phyloP scores from a whole-genome alignment of 2,888 invertebrate genomes.

The Anthophora plumipes region DNA sequence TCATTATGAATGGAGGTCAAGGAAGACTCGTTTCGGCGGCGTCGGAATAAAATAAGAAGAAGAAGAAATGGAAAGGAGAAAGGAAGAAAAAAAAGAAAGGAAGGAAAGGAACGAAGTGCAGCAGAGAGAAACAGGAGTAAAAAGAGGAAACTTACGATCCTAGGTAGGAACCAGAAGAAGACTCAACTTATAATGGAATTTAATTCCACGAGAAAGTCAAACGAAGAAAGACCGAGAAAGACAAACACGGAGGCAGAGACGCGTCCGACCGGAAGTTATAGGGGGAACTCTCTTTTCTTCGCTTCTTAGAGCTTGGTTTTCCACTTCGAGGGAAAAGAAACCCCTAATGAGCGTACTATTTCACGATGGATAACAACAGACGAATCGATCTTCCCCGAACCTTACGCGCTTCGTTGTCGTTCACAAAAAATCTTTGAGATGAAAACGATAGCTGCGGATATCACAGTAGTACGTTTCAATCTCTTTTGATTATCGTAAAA shows the following conservation, averaged over 20 bases:
- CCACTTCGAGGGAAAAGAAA: not conserved
- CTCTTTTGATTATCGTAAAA: not conserved
- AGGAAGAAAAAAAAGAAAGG: not conserved
- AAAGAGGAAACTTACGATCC: not conserved
- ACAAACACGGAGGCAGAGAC: constrained; percentile 28
- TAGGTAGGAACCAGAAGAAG: not conserved
- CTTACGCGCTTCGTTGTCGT: not conserved
- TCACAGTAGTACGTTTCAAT: not conserved
- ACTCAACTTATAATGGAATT: constrained; percentile 41
- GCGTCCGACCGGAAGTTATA: constrained; percentile 1
- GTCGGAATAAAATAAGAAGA: constrained; percentile 21
- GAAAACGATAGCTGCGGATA: not conserved
- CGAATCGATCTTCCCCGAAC: not conserved
- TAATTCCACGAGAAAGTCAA: constrained; percentile 39
- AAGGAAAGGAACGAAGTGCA: not conserved
- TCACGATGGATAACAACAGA: not conserved
- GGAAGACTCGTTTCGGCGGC: constrained; percentile 44
- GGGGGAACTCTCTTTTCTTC: not conserved
- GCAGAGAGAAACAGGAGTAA: not conserved
- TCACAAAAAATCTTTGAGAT: not conserved
- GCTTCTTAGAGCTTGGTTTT: not conserved
- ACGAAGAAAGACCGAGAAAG: constrained; percentile 9
- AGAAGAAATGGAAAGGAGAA: not conserved
- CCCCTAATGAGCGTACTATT: constrained; percentile 10
- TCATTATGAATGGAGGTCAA: constrained; percentile 59